Conservation (phyloP, 1,140 invertebrate species). For the Sycobia sp. region DNA sequence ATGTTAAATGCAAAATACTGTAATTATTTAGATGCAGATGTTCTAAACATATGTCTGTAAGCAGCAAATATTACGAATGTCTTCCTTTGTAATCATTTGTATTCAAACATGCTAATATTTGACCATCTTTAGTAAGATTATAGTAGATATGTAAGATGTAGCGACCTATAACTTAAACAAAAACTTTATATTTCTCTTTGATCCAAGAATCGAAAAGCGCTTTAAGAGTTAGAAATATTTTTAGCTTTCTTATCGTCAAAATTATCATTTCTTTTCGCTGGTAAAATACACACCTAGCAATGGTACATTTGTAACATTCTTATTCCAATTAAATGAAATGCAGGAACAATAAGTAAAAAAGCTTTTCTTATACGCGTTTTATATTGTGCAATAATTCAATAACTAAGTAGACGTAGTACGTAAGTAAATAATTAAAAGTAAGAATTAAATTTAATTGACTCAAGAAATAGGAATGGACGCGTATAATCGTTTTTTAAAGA, state of each 20-base stretch:
- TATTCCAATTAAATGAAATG: too few species aligned
- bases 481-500: conserved; percentile 9
- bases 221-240: background rate
- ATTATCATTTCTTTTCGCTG: conserved; percentile 30
- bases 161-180: background rate
- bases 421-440: background rate
- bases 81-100: conserved; percentile 41
- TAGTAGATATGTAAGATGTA: background rate
- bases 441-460: conserved; percentile 1
- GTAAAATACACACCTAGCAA: conserved; percentile 10
- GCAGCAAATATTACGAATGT: conserved; percentile 52
- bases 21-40: conserved; percentile 2
- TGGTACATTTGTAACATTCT: background rate
- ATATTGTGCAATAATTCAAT: conserved; percentile 29
- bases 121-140: background rate
- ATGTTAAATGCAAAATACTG: conserved; percentile 25
- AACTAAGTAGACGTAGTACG: background rate
- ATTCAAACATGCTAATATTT: conserved; percentile 9
- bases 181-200: background rate
- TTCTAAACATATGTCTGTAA: conserved; percentile 9
- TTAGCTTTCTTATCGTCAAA: conserved; percentile 7
- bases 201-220: conserved; percentile 8
- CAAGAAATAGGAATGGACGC: conserved; percentile 9
- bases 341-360: conserved; percentile 17
- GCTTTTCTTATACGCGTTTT: conserved; percentile 27